Evolutionary conservation across 2,888 invertebrate species (phyloP).

Genomic region (Drosophila ochracea): DNA sequence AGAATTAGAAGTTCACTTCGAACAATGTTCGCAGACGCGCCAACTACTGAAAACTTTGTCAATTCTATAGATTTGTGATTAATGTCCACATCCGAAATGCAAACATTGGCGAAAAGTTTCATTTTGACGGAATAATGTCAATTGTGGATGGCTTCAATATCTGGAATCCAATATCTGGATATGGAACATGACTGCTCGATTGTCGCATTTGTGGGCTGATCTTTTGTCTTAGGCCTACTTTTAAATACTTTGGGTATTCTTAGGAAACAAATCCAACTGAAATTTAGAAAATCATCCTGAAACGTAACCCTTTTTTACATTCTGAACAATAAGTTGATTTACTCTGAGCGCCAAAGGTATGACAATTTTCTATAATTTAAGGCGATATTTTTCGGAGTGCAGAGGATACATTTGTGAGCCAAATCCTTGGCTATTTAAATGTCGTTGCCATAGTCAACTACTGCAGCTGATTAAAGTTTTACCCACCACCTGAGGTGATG

Average conservation of each 20-base stretch:
- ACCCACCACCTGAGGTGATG: neutral
- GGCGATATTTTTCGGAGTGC: neutral
- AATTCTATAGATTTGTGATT: constrained; percentile 83
- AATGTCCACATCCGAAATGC: constrained; percentile 74
- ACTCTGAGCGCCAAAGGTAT: neutral
- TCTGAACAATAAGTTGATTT: too few species aligned
- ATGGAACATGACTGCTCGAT: neutral
- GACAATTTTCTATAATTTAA: neutral
- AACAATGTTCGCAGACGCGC: constrained; percentile 31
- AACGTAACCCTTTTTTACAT: neutral
- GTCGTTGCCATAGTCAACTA: too few species aligned
- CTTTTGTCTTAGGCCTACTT: neutral
- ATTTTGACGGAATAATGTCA: constrained; percentile 30
- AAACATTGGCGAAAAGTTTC: constrained; percentile 72
- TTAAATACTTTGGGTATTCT: neutral
- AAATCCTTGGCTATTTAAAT: neutral
- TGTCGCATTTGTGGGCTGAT: neutral
- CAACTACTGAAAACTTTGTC: constrained; percentile 63
- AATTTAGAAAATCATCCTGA: neutral
- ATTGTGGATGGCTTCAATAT: constrained; percentile 14
- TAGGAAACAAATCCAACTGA: neutral
- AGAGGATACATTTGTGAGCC: neutral
- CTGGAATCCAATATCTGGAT: neutral
- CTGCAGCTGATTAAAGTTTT: neutral
- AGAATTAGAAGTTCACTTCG: constrained; percentile 38